Evolutionary conservation across 2,797 vertebrate genomes (phyloP), one percentile per base, ranked within the genome.

Genomic region (Nyctibius grandis): DNA sequence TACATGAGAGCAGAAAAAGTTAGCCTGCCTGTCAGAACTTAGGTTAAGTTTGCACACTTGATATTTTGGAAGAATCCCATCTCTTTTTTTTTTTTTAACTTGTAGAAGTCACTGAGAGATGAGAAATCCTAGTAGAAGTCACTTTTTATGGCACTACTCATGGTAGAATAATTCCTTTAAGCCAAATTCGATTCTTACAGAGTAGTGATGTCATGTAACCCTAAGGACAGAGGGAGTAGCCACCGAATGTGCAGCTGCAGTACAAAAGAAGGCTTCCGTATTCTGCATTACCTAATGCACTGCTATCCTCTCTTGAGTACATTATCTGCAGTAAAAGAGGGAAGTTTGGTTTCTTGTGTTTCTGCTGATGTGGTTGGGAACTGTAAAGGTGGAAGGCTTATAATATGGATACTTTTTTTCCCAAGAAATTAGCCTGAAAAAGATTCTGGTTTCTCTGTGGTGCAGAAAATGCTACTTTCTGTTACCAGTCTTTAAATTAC

Each of bases 11-110:
- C 9, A 85, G 45, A 59, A 38, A 13, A 76, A 6, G 26, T 59
- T 29, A 70, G 6, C 12, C 0, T 56, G 40, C 11, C 31, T 1
- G 1, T 57, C 4, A 3, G 63, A 85, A 67, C 0, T 3, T 38
- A 63, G 14, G 13, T 28, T 70, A 56, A 67, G n/a, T 83, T 54
- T 84, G 22, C n/a, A 51, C n/a, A 5, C 2, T 28, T 74, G 6
- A 1, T 74, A 14, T 78, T 74, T 75, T 47, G 26, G 44, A 61
- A 69, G 22, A 86, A 26, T 75, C 7, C 5, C 3, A 25, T 68
- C 9, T n/a, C 5, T 47, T 11, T 54, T 29, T 22, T 11, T 57
- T 81, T 69, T 61, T 61, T 61, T 2, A 60, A 56, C 18, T 87
- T 56, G 9, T 34, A n/a, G 13, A 90, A 70, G 9, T 85, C 31